Evolutionary conservation across 2,888 invertebrate species (phyloP), one percentile per base, ranked within the genome.

Genomic region (Brenthis ino): DNA sequence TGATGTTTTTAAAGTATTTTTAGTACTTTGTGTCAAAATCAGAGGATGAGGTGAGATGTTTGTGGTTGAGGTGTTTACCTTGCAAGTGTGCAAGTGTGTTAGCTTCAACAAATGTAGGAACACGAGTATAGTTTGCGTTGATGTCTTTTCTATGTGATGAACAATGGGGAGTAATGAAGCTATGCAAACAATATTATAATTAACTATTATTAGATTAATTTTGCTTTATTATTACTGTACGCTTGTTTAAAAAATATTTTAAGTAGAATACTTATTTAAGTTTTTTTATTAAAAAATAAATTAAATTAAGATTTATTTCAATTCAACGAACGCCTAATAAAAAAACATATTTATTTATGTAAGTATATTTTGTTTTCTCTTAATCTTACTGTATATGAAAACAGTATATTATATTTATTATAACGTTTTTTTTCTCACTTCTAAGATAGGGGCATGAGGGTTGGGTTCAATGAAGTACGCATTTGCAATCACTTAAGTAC

Each of bases 141-240:
- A 85, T 79, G 83, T 86, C 86, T 86, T 85, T 85, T 84, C 78
- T 80, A 73, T 64, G 69, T 68, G 50, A 50, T 57, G 56, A 8
- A 61, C 53, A 56, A 28, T 68, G 14, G 28, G 57, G 5, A 57
- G 6, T 37, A 6, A 58, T 47, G 28, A 11, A 37, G 13, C 28
- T 37, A 16, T 28, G 16, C n/a, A 28, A 60, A 28, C 28, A 43
- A 47, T n/a, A 12, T 28, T n/a, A 12, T 28, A 43, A 43, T 43
- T 43, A 43, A 43, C 8, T 43, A 43, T 43, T 11, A 43, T 3
- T 43, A 43, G 2, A 11, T 43, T 8, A 11, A 11, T 43, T 2
- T 28, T 0, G 4, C 5, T 11, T 43, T 43, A 1, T 8, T 43
- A 43, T 43, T 43, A 11, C 11, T 43, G 6, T 37, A 8, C 37